phyloP scores from a whole-genome alignment of 2,113 vertebrate species.

The Hipposideros armiger region DNA sequence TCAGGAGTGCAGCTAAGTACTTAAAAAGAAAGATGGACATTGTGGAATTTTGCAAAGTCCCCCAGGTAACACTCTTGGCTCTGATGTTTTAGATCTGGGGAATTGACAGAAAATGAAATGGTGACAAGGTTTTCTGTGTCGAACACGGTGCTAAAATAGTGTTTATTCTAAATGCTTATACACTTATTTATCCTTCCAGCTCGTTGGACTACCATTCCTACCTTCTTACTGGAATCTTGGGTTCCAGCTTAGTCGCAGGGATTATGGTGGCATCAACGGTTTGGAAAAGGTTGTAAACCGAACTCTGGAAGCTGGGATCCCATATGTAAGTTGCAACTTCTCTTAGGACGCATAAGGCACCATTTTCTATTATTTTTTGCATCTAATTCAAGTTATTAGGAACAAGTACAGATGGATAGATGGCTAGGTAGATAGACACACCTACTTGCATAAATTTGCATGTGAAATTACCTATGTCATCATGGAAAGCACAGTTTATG shows the following conservation, averaged over 20 bases:
- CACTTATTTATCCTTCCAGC: conserved; percentile 83
- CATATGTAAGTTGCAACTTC: conserved; percentile 92
- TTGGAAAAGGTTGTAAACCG: conserved; percentile 91
- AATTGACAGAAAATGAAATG: background rate
- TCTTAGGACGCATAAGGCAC: background rate
- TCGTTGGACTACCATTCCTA: conserved; percentile 92
- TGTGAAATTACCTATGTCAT: background rate
- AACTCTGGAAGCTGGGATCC: conserved; percentile 89
- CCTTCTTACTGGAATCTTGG: conserved; percentile 97
- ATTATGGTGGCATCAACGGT: conserved; percentile 90
- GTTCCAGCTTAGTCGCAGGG: conserved; percentile 96
- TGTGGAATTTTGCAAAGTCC: background rate
- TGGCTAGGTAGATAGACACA: background rate
- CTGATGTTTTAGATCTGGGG: background rate
- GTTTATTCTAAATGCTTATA: background rate
- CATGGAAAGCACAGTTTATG: background rate
- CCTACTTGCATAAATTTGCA: background rate
- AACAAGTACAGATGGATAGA: background rate
- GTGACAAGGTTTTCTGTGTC: background rate
- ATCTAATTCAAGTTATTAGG: background rate
- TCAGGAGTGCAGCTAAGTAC: background rate
- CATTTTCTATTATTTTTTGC: background rate
- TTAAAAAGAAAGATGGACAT: background rate
- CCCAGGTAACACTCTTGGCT: background rate
- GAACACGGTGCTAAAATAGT: too few relatives aligned